phyloP scores from a whole-genome alignment of 2,888 invertebrate genomes.

The Melieria omissa region DNA sequence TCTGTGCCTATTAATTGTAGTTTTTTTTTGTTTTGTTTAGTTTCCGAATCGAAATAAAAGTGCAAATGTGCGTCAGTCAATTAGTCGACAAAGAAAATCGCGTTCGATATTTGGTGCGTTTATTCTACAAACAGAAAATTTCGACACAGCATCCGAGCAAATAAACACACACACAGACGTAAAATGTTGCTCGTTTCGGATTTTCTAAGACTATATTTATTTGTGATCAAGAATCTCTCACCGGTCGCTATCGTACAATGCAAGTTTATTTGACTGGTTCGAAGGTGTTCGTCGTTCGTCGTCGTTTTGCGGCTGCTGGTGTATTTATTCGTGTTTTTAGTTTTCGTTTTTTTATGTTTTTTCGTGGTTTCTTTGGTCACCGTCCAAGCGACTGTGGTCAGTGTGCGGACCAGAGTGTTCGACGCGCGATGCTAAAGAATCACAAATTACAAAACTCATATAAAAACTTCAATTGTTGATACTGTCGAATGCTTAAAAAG shows the following conservation, averaged over 20 bases:
- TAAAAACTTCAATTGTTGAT: too few species aligned
- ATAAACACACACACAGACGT: not conserved
- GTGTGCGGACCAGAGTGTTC: too few species aligned
- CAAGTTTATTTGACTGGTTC: slow-evolving; percentile 21
- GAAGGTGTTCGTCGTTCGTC: not conserved
- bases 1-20: slow-evolving; percentile 41
- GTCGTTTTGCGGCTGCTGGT: too few species aligned
- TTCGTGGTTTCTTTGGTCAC: too few species aligned
- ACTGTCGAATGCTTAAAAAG: too few species aligned
- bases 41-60: slow-evolving; percentile 18
- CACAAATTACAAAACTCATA: too few species aligned
- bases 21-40: slow-evolving; percentile 18
- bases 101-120: not conserved
- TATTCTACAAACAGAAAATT: not conserved
- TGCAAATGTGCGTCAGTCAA: not conserved
- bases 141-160: not conserved
- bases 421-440: too few species aligned
- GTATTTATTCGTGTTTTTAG: too few species aligned
- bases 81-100: not conserved
- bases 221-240: slow-evolving; percentile 4
- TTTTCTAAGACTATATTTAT: slow-evolving; percentile 5
- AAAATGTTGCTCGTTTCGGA: not conserved
- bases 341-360: too few species aligned
- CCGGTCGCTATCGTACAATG: slow-evolving; percentile 29
- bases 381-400: too few species aligned